Conservation (phyloP, 2,113 vertebrate genomes). For the Solenodon paradoxus region DNA sequence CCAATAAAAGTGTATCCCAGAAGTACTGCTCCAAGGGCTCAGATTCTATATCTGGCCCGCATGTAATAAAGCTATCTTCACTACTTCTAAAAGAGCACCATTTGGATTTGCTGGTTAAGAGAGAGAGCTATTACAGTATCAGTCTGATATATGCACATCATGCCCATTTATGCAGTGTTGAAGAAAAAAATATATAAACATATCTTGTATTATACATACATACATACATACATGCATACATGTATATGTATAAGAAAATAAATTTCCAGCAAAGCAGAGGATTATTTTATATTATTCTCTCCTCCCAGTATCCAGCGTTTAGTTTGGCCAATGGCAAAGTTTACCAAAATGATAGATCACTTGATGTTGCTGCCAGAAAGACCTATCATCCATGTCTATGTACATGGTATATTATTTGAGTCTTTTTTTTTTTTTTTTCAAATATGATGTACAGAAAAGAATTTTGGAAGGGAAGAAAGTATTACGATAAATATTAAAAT, state of each 20-base stretch:
- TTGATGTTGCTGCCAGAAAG: not conserved
- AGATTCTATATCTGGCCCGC: too few relatives aligned
- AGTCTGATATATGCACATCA: not conserved
- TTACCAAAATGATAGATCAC: not conserved
- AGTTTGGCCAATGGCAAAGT: not conserved
- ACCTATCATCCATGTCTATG: not conserved
- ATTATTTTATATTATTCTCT: not conserved
- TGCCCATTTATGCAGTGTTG: not conserved
- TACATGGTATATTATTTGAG: not conserved
- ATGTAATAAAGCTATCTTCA: too few relatives aligned
- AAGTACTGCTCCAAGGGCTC: too few relatives aligned
- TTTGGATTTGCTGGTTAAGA: too few relatives aligned
- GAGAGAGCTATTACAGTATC: too few relatives aligned
- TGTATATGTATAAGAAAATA: not conserved
- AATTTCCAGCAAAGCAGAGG: not conserved
- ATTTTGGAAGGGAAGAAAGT: not conserved
- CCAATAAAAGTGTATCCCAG: too few relatives aligned
- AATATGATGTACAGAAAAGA: not conserved
- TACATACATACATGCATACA: not conserved
- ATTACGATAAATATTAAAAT: not conserved
- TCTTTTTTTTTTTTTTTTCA: not conserved
- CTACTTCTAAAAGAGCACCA: too few relatives aligned
- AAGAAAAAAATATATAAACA: not conserved
- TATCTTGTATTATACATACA: not conserved
- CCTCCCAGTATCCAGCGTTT: not conserved